Evolutionary conservation across 2,888 invertebrate species (phyloP), one percentile per base, ranked within the genome.

Genomic region (Patella ulyssiponensis): DNA sequence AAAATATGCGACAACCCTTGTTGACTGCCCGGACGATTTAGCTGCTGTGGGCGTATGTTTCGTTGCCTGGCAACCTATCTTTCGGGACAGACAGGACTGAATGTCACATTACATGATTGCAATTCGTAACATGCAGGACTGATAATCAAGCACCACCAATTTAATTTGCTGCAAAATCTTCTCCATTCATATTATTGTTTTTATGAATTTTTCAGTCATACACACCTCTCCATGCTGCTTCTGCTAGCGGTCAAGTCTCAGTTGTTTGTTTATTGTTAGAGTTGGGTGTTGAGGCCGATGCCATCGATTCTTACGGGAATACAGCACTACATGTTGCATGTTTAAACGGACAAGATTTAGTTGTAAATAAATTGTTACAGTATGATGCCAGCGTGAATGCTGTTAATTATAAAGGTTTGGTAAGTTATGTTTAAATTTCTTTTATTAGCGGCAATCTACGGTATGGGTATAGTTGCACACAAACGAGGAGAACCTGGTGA

Each of bases 151-250:
- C 5, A 4, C 33, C 3, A 5, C 7, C 33, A 33, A 4, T 5
- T 33, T 33, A 33, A 5, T 5, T 33, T 33, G 33, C 7, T 33
- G 7, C 44, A 44, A 44, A 9, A 44, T 44, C 9, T 44, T 44
- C 9, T 0, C 44, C 44, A 44, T 44, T 44, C n/a, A n/a, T n/a
- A 4, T 44, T 44, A 9, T 44, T 44, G 44, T 44, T 44, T 44
- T 44, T 44, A 0, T 44, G 7, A 44, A 44, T 58, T 54, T 74
- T 80, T 5, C 84, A 92, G 91, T 89, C 92, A 85, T 94, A 93
- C 85, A 94, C 94, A 5, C 94, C 94, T 0, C 90, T 94, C 75
- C 94, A 94, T 88, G 93, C 94, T 15, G 94, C 94, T 3, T 93
- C 93, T 7, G 93, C 94, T 54, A 93, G 93, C 83, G 94, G 94